Percentiles rank a stretch among this genome's conserved stretches.
Evolutionary conservation across 1,140 invertebrate genomes (phyloP).

Genomic region (Samia ricini): DNA sequence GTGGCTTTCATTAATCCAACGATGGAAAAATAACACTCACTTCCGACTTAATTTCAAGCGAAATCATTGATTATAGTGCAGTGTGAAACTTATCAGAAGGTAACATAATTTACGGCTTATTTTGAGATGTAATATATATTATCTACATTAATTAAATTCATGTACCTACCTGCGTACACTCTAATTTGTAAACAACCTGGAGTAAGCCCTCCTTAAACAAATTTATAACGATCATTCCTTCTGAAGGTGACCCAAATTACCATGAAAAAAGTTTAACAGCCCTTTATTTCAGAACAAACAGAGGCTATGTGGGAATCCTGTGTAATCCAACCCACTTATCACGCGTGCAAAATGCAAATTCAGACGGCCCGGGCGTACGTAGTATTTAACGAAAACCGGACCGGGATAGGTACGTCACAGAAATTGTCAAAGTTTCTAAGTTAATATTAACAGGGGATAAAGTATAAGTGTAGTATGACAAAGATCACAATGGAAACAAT

Average conservation of each 20-base stretch:
- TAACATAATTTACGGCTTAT: not conserved
- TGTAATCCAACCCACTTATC: conserved; percentile 75
- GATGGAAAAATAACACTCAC: conserved; percentile 54
- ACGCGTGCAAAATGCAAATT: conserved; percentile 78
- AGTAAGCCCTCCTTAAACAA: conserved; percentile 67
- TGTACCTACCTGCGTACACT: conserved; percentile 20
- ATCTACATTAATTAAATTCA: not conserved
- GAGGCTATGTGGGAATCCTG: conserved; percentile 71
- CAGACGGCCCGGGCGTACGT: conserved; percentile 50
- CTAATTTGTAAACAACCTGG: conserved; percentile 50
- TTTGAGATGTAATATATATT: not conserved
- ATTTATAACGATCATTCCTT: conserved; percentile 69
- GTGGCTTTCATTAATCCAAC: conserved; percentile 66
- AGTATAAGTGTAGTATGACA: conserved; percentile 34
- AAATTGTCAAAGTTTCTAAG: conserved; percentile 65
- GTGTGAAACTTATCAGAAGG: not conserved
- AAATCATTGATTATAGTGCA: not conserved
- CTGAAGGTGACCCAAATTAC: conserved; percentile 75
- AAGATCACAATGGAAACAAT: conserved; percentile 4
- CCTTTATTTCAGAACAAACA: conserved; percentile 76
- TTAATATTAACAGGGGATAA: conserved; percentile 45
- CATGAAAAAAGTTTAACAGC: conserved; percentile 77
- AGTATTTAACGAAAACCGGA: conserved; percentile 67
- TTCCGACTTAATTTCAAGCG: not conserved
- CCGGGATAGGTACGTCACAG: conserved; percentile 49